phyloP scores from a whole-genome alignment of 2,113 vertebrate species.

The Columba janthina region DNA sequence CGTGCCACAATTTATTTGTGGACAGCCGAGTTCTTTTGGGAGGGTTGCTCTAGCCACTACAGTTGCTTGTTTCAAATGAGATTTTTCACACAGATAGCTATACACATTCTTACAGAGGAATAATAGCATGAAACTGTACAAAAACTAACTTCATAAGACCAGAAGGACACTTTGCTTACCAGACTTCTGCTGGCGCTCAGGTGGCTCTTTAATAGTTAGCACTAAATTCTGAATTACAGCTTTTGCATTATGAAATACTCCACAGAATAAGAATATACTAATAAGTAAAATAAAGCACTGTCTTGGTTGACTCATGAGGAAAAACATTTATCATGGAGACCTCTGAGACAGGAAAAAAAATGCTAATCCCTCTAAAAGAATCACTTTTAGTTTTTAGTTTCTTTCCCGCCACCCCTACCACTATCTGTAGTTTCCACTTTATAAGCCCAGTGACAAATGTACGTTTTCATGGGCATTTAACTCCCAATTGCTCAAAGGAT shows the following conservation, averaged over 20 bases:
- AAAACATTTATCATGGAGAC: not conserved
- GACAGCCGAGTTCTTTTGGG: not conserved
- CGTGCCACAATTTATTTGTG: not conserved
- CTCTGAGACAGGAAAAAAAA: not conserved
- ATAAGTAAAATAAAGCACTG: not conserved
- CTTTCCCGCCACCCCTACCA: accelerated
- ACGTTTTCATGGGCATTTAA: not conserved
- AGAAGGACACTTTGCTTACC: not conserved
- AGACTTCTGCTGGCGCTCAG: not conserved
- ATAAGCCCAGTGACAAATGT: not conserved
- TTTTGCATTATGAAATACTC: not conserved
- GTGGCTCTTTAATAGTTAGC: not conserved
- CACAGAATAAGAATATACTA: not conserved
- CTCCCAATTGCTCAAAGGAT: conserved; percentile 25
- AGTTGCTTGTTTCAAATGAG: not conserved
- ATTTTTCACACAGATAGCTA: not conserved
- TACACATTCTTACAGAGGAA: not conserved
- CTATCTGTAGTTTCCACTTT: not conserved
- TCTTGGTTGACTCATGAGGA: not conserved
- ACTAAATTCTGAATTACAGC: not conserved
- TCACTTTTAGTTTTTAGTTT: not conserved
- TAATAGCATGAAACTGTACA: not conserved
- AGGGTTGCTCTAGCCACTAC: not conserved
- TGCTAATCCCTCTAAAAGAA: not conserved
- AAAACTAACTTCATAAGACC: not conserved